These are phyloP conservation scores for Willisornis vidua DNA, from an alignment of 2,113 vertebrate genomes.

Conservation along the genomic window DNA sequence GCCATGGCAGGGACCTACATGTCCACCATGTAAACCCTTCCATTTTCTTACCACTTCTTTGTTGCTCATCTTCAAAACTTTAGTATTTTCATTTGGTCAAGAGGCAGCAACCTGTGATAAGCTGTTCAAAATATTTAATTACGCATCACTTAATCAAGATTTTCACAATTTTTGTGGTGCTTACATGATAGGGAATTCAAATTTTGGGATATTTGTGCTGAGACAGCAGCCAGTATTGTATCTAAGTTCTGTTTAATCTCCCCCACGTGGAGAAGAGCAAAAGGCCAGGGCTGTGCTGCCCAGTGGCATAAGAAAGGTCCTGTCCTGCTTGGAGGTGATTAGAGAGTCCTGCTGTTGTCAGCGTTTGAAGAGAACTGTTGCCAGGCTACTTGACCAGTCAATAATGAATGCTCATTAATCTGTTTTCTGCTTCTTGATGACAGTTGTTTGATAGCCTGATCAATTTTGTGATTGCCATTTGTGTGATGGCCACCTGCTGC, in stretches of 20 bases:
- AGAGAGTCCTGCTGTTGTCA: conserved; percentile 3
- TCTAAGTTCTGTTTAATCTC: neutral
- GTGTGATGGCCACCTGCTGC: neutral
- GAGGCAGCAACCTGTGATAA: neutral
- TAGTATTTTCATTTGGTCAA: neutral
- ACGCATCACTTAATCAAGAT: neutral
- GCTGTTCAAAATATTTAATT: neutral
- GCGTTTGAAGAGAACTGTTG: neutral
- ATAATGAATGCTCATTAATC: conserved; percentile 42
- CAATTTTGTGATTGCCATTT: conserved; percentile 42
- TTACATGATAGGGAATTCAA: neutral
- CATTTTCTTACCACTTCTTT: neutral
- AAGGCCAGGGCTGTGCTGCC: neutral
- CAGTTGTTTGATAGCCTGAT: conserved; percentile 49
- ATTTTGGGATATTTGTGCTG: neutral
- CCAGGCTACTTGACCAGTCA: conserved; percentile 25
- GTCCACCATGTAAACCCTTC: neutral
- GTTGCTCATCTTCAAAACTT: neutral
- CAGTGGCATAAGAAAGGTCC: neutral
- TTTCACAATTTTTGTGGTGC: neutral
- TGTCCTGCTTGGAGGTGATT: neutral
- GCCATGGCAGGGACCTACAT: neutral
- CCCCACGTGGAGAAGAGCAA: neutral
- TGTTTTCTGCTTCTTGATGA: neutral
- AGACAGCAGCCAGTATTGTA: neutral